Conservation (phyloP, 2,113 vertebrate genomes). For the Numida meleagris region DNA sequence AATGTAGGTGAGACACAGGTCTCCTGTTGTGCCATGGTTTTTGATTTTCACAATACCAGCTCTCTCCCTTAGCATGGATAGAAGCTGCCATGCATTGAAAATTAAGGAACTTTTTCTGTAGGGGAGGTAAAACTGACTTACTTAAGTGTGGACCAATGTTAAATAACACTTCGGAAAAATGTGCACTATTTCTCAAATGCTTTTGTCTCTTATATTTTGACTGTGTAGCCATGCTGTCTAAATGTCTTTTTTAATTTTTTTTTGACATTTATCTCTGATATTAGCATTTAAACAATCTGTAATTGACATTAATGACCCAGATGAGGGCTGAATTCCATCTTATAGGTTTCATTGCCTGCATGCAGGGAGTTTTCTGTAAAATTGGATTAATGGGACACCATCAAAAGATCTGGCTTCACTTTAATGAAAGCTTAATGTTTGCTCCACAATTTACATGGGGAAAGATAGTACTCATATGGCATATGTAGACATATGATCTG, state of each 20-base stretch:
- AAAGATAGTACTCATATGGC: not conserved
- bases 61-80: not conserved
- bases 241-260: not conserved
- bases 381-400: not conserved
- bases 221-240: not conserved
- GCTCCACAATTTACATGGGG: not conserved
- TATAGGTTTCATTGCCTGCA: not conserved
- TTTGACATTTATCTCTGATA: not conserved
- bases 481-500: not conserved
- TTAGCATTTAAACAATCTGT: not conserved
- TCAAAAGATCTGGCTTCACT: not conserved
- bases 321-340: not conserved
- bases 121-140: not conserved
- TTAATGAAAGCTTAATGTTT: not conserved
- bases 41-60: conserved; percentile 23
- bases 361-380: not conserved
- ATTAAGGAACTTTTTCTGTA: not conserved
- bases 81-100: conserved; percentile 13
- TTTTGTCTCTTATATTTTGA: not conserved
- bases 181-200: not conserved
- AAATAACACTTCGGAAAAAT: not conserved
- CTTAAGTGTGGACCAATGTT: not conserved
- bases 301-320: not conserved
- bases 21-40: not conserved
- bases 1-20: not conserved